Evolutionary conservation across 2,888 invertebrate species (phyloP).

Genomic region (Atrina japonica): DNA sequence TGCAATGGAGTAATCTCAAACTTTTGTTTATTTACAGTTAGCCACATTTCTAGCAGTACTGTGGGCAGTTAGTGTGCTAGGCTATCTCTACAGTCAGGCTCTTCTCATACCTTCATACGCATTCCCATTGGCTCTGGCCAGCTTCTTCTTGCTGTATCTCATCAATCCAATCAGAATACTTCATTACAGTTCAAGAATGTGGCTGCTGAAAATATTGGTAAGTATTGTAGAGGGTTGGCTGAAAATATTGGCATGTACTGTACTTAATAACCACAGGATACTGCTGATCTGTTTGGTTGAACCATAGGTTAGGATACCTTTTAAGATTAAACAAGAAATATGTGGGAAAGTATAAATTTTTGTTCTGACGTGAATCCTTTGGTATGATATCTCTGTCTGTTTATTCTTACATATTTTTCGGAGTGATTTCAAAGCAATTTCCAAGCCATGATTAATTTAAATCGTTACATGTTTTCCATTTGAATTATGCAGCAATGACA

Average conservation of each 20-base stretch:
- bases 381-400: too few relatives aligned
- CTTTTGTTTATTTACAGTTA: constrained; percentile 72
- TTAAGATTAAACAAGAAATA: too few relatives aligned
- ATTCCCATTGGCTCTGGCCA: constrained; percentile 91
- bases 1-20: too few relatives aligned
- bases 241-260: not conserved
- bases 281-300: too few relatives aligned
- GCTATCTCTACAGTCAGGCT: constrained; percentile 90
- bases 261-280: not conserved
- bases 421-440: too few relatives aligned
- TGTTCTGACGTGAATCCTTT: too few relatives aligned
- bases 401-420: too few relatives aligned
- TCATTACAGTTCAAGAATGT: constrained; percentile 95
- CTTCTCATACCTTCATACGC: constrained; percentile 95
- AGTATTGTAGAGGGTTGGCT: constrained; percentile 52
- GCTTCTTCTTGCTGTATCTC: constrained; percentile 90
- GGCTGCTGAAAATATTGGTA: constrained; percentile 93
- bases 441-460: too few relatives aligned
- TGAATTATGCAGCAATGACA: too few relatives aligned
- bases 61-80: constrained; percentile 94
- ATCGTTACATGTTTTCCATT: too few relatives aligned
- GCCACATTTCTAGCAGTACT: constrained; percentile 94
- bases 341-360: too few relatives aligned
- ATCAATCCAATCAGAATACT: constrained; percentile 96
- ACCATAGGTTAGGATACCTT: too few relatives aligned